These are phyloP conservation scores for Corythoichthys intestinalis DNA, from an alignment of 2,113 vertebrate genomes.

Conservation along the genomic window DNA sequence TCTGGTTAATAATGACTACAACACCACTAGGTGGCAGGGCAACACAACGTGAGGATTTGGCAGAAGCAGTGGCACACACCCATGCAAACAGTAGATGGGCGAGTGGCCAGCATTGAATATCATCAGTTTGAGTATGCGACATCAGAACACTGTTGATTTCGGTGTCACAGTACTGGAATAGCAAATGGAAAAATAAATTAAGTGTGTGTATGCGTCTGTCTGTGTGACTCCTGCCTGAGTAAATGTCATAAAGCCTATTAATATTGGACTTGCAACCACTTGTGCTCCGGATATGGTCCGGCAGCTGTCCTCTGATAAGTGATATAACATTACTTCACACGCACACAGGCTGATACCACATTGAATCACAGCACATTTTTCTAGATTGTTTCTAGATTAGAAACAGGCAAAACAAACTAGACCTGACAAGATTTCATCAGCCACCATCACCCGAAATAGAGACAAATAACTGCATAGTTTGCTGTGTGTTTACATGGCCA, in stretches of 20 bases:
- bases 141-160: conserved; percentile 8
- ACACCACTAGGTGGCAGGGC: conserved; percentile 59
- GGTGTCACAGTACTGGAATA: conserved; percentile 14
- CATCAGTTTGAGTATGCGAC: conserved; percentile 4
- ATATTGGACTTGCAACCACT: conserved; percentile 8
- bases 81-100: not conserved
- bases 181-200: conserved; percentile 29
- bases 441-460: conserved; percentile 28
- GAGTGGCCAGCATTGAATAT: not conserved
- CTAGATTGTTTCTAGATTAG: conserved; percentile 13
- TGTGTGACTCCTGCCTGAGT: not conserved
- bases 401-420: conserved; percentile 22
- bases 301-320: conserved; percentile 50
- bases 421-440: conserved; percentile 29
- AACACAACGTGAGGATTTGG: conserved; percentile 12
- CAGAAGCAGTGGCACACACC: not conserved
- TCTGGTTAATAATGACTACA: not conserved
- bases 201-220: not conserved
- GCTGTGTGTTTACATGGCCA: conserved; percentile 14
- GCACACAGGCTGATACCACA: conserved; percentile 7
- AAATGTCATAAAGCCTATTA: conserved; percentile 18
- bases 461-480: conserved; percentile 24
- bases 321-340: conserved; percentile 31
- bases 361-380: conserved; percentile 1
- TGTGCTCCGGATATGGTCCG: conserved; percentile 19